Evolutionary conservation across 2,113 vertebrate genomes (phyloP), one percentile per base, ranked within the genome.

Genomic region (Poeciliopsis turrubarensis): DNA sequence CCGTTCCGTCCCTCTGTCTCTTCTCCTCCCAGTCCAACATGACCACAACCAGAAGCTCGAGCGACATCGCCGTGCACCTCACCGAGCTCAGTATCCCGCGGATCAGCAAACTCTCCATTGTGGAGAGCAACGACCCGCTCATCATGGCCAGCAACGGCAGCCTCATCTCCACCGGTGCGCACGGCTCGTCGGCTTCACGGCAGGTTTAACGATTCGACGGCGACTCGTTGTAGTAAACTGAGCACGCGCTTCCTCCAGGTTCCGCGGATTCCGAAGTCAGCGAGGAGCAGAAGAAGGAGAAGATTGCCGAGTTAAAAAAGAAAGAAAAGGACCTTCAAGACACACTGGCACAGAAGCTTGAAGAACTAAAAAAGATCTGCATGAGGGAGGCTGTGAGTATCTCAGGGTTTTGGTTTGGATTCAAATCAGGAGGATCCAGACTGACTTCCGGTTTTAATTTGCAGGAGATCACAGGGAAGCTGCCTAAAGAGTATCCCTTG

Each of bases 61-160:
- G 97, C 5, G 96, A 98, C 81, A 97, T 99, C 0, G 97, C 97
- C 57, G 95, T 98, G 95, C 97, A 99, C 80, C 94, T 99, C 69
- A 97, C 96, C 0, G 97, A 98, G 61, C 95, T 93, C 27, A 94
- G 94, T 6, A 93, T 92, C 17, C 95, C 95, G 0, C 94, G 94
- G 77, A 91, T 95, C 83, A 95, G 92, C 30, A 98, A 95, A 83
- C 90, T 96, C 47, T 94, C 93, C 73, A 94, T 91, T 19, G 82
- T 93, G 11, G 96, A 96, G 9, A 93, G 92, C 39, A 98, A 98
- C 90, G 95, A 96, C 85, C 96, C 94, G 25, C 92, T 98, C 19
- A 99, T 99, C 85, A 98, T 96, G 96, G 96, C 97, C 57, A 99
- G 98, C 94, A 99, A 96, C 0, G 97, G 97, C 75, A 99, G 97